Evolutionary conservation across 2,113 vertebrate genomes (phyloP), one percentile per base, ranked within the genome.

Genomic region (Gymnocephalus cernua): DNA sequence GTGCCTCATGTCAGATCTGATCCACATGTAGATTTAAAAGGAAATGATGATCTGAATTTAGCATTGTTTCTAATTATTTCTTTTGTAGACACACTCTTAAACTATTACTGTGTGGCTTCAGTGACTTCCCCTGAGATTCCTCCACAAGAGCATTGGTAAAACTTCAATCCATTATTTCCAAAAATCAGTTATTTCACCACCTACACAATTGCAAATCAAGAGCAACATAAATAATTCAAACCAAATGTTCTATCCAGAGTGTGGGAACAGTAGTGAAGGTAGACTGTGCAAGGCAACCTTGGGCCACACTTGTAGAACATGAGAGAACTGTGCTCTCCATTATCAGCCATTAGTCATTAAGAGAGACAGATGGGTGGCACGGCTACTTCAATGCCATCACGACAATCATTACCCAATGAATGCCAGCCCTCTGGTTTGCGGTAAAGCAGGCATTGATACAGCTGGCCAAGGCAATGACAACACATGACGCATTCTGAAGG

Each of bases 161-260:
- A 78, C 63, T 62, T 65, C 25, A 38, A 59, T 77, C 76, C 68
- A 85, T 90, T 89, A 81, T 88, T 90, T 80, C 41, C 77, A 72
- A 80, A 89, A 87, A 82, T 61, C 51, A 58, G 70, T 63, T 62
- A 76, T 90, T 88, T 88, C 47, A 73, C 80, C 88, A 66, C 91
- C 89, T 76, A 91, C 90, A 87, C 83, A 51, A 83, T 41, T 75
- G 67, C 80, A 84, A 78, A 84, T 79, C 50, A 88, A 87, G 73
- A 81, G 76, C 72, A 81, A 89, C 77, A 85, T 56, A 86, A 87
- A 91, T 85, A 82, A 82, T 82, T 85, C 73, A 58, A 79, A 89
- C 79, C 79, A 82, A 92, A 89, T 88, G 87, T 89, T 90, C 87
- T 14, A 53, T 78, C 59, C 56, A 27, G 23, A 80, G 85, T 32